These are phyloP conservation scores for Paraescarpia echinospica DNA, from an alignment of 1,140 invertebrate species.

Conservation along the genomic window DNA sequence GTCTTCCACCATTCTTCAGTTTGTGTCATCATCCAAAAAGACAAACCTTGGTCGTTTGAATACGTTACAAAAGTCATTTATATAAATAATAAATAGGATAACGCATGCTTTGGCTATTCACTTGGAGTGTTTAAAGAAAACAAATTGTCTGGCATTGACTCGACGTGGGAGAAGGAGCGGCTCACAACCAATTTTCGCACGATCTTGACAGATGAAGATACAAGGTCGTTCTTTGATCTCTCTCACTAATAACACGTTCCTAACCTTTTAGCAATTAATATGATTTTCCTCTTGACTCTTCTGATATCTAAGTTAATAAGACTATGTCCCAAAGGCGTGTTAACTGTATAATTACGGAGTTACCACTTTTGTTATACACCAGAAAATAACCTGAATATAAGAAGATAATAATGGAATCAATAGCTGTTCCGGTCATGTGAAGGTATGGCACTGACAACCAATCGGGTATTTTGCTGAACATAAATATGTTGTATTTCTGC, in stretches of 20 bases:
- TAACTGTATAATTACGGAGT: neutral
- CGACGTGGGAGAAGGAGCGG: neutral
- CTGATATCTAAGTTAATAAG: neutral
- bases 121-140: neutral
- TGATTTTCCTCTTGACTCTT: neutral
- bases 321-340: neutral
- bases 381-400: neutral
- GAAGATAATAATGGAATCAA: too few relatives aligned
- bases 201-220: neutral
- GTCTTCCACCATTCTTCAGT: too few relatives aligned
- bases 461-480: too few relatives aligned
- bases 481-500: too few relatives aligned
- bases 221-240: neutral
- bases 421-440: too few relatives aligned
- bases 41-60: neutral
- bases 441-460: too few relatives aligned
- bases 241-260: neutral
- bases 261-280: neutral
- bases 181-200: neutral
- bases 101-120: neutral
- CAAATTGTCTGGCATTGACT: neutral
- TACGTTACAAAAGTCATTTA: neutral
- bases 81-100: neutral
- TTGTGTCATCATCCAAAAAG: neutral
- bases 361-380: neutral